Percentiles rank a stretch among this genome's conserved stretches.
Conservation (phyloP, 1,140 invertebrate genomes). For the Drosophila pruinosa region DNA sequence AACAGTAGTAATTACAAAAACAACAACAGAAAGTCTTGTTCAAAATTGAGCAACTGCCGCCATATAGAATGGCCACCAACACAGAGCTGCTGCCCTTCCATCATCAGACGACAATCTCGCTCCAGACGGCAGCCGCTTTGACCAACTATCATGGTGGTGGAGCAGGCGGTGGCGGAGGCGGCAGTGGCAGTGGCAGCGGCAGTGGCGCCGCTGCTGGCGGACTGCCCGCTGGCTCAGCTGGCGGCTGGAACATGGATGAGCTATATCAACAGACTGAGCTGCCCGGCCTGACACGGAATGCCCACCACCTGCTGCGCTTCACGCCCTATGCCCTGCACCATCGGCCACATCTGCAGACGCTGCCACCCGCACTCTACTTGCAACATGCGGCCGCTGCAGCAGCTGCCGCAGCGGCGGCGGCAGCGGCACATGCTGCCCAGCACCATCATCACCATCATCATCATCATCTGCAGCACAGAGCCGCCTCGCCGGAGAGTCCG, state of each 20-base stretch:
- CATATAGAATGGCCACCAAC: conserved; percentile 72
- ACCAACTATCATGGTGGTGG: conserved; percentile 77
- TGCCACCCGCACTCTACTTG: conserved; percentile 75
- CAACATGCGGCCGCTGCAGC: conserved; percentile 59
- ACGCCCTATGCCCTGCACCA: conserved; percentile 80
- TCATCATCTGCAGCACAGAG: conserved; percentile 83
- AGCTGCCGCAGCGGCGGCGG: conserved; percentile 64
- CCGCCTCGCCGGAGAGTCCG: conserved; percentile 81
- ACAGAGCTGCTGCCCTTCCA: conserved; percentile 79
- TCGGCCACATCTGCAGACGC: conserved; percentile 72
- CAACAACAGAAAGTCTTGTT: not conserved
- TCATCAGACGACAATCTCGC: conserved; percentile 76
- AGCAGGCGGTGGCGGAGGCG: conserved; percentile 37
- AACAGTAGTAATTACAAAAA: conserved; percentile 7
- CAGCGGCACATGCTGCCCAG: conserved; percentile 69
- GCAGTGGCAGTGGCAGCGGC: conserved; percentile 18
- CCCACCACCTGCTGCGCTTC: conserved; percentile 81
- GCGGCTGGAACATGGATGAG: conserved; percentile 74
- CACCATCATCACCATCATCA: conserved; percentile 75
- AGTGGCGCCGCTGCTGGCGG: conserved; percentile 37
- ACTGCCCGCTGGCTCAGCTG: conserved; percentile 24
- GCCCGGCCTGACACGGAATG: conserved; percentile 70
- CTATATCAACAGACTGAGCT: conserved; percentile 82
- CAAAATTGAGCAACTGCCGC: conserved; percentile 1
- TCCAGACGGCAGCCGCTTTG: conserved; percentile 74